Evolutionary conservation across 92 coral and sea anemone species (phyloP).

Genomic region (Bergia sp.): DNA sequence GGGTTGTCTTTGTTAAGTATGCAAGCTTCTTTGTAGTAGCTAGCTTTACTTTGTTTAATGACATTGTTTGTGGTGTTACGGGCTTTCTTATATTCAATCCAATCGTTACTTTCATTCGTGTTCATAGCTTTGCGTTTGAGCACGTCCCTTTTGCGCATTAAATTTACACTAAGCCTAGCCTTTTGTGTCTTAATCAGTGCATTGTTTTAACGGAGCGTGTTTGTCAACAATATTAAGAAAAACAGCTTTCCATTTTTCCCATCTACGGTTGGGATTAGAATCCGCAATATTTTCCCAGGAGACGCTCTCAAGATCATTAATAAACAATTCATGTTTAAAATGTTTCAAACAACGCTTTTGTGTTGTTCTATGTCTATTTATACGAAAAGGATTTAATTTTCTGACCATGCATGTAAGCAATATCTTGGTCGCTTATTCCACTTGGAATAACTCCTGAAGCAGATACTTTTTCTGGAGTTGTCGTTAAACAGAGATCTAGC

Average conservation of each 20-base stretch:
- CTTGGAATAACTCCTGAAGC: conserved; percentile 18
- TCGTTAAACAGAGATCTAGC: conserved; percentile 28
- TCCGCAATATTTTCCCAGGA: not conserved
- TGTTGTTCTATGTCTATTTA: not conserved
- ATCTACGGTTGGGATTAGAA: conserved; percentile 12
- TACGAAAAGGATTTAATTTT: not conserved
- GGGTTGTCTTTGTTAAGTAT: conserved; percentile 30
- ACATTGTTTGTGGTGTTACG: conserved; percentile 33
- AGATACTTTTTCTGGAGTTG: conserved; percentile 31
- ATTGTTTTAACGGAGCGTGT: conserved; percentile 16
- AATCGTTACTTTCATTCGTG: conserved; percentile 1
- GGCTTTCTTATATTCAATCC: conserved; percentile 17
- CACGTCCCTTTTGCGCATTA: not conserved
- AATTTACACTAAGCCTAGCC: conserved; percentile 17
- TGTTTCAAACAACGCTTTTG: conserved; percentile 8
- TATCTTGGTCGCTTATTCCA: conserved; percentile 33
- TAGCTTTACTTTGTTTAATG: conserved; percentile 41
- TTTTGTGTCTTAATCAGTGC: conserved; percentile 25
- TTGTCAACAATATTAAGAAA: conserved; percentile 26
- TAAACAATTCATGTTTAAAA: not conserved
- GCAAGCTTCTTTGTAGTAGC: conserved; percentile 33
- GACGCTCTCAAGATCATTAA: not conserved
- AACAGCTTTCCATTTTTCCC: conserved; percentile 15
- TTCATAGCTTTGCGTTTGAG: conserved; percentile 17
- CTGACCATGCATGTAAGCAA: conserved; percentile 20